Base-by-base conservation (phyloP, 30 jellyfish, hydroid and myxozoan genomes). In the Aurelia sp. region DNA sequence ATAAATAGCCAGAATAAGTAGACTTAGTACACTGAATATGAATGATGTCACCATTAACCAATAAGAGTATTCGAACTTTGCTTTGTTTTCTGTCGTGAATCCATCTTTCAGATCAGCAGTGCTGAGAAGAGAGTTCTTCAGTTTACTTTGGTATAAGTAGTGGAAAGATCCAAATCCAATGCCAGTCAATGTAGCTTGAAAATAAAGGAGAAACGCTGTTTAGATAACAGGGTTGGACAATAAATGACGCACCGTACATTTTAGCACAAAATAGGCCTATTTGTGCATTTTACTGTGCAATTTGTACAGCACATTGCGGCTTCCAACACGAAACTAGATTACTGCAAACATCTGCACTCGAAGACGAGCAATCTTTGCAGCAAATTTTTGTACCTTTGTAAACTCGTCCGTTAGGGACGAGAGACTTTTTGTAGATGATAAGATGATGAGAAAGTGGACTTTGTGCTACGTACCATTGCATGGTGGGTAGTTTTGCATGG, bases 41-140 rank as follows among this genome's bases (percentile, higher is more conserved):
- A 74, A 76, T 30, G 86, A 58, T 40, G 76, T 74, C 41, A 40
- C 19, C 86, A 76, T 57, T 40, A 76, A 30, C 86, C 86, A 76
- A 44, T 30, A 76, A 12, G 86, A 76, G 62, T 22, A 76, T 4
- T 63, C 86, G n/a, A 76, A 67, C 13, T 31, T 30, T 62, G 66
- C 41, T 33, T 31, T 21, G 37, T 48, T 74, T 51, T 76, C 41
- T 19, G 86, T 76, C 27, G 77, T 57, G 47, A 76, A 76, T 30
- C 86, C 86, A 59, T 76, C 86, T 41, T 57, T 63, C 12, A 33
- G 76, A 35, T 76, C 86, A 31, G 22, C 66, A 57, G 20, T n/a
- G 66, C 65, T 59, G 50, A 76, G 66, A 19, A 76, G 66, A 18
- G 76, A 53, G 11, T 2, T 52, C 47, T 35, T 40, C 76, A 76